Evolutionary conservation across 2,888 invertebrate genomes (phyloP), one percentile per base, ranked within the genome.

Genomic region (Desoria tigrina): DNA sequence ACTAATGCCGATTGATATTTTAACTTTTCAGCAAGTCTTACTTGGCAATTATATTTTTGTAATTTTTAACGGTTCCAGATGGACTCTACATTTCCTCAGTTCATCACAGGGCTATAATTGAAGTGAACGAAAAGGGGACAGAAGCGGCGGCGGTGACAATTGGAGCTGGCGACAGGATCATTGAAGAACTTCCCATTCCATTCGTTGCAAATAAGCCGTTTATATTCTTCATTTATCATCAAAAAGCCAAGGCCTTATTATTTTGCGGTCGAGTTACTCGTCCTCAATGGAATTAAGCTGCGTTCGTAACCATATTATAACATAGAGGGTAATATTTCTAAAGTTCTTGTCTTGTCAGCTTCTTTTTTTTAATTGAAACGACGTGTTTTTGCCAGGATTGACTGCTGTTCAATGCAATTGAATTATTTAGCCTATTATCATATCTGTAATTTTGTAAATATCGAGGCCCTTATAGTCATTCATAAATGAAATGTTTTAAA

Each of bases 71-170:
- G 49, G 4, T 32, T n/a, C 42, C 51, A 73, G 70, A 18, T 24
- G 76, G 69, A 21, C 50, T 76, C 9, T 68, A 69, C 60, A 63
- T 76, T 1, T 72, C 68, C 6, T 60, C 68, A 42, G 79, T 84
- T 21, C 74, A 83, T 18, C 80, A 80, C 66, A 77, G 79, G 67
- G 78, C 80, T 0, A 71, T 76, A 16, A 70, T 80, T n/a, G 78
- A 79, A 61, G 76, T 80, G 26, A 77, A 78, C 50, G 80, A 80
- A 65, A 70, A 78, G 42, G 80, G 82, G 1, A 80, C 79, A 3
- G 90, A 90, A 78, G 85, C 82, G 24, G 88, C 89, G 0, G 89
- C 89, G 0, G 87, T 86, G 77, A 86, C 87, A 0, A 88, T 90
- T 0, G 86, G 86, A 0, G 87, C 88, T 0, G 82, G 68, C 2